Evolutionary conservation across 2,113 vertebrate species (phyloP), one percentile per base, ranked within the genome.

Genomic region (Ammodramus savannarum): DNA sequence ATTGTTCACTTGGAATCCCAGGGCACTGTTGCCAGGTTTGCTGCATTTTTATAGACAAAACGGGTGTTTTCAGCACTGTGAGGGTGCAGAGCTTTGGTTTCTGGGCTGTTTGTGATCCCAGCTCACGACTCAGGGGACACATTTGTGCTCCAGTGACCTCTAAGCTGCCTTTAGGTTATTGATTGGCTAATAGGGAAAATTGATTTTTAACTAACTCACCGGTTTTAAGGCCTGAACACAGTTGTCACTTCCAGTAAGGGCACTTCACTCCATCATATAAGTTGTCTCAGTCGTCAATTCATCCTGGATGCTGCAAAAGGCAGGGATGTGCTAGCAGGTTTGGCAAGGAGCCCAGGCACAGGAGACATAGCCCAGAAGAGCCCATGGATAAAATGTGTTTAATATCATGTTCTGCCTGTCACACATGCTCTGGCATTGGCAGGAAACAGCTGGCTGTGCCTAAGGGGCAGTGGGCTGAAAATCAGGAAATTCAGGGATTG

Each of bases 111-210:
- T 87, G 66, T 78, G 86, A 92, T 27, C 61, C 55, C 41, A 67
- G 46, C 62, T 88, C 83, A 57, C 5, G 22, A 32, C 75, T 90
- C 65, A 66, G 29, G 65, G 58, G 88, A 82, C 55, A 61, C 41
- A 36, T 51, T 90, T 71, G 21, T 96, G 75, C 88, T 85, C 91
- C 75, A 31, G 6, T 94, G 73, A 94, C 91, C 93, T 91, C 95
- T 85, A 83, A 96, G 76, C 51, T 89, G 84, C 67, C 73, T 87
- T 91, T 72, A 93, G 62, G 34, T 95, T 96, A 96, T 85, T 93
- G 72, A 96, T 96, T 95, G 84, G 76, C 91, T 97, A 95, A 94
- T 66, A 95, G 83, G 79, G 86, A 86, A 94, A 92, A 97, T 94
- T 92, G 93, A 96, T 92, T 95, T 97, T 93, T 84, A 94, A 95